Evolutionary conservation across 1,140 invertebrate genomes (phyloP).

Genomic region (Myzus persicae): DNA sequence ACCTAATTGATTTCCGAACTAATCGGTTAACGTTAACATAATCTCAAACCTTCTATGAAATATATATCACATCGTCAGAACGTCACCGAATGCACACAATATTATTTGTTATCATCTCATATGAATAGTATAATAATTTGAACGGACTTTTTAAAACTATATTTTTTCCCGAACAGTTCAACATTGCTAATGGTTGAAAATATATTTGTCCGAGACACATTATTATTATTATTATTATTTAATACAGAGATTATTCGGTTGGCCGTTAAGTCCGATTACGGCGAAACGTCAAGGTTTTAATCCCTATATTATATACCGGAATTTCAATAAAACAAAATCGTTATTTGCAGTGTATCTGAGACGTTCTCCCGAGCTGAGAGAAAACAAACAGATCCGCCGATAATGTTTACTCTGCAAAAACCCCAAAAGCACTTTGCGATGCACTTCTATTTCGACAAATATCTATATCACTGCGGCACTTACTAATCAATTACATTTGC

Average conservation of each 20-base stretch:
- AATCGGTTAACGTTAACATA: neutral
- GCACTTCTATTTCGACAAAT: neutral
- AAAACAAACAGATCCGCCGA: neutral
- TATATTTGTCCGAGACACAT: neutral
- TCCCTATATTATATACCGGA: neutral
- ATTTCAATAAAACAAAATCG: neutral
- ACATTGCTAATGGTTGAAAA: neutral
- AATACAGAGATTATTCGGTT: neutral
- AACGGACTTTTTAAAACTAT: neutral
- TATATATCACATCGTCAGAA: neutral
- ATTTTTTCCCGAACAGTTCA: neutral
- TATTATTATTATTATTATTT: neutral
- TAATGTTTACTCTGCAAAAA: neutral
- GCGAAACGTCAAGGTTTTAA: neutral
- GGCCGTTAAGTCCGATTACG: neutral
- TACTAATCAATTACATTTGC: too few relatives aligned
- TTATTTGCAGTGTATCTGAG: neutral
- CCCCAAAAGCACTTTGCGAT: neutral
- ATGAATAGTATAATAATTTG: neutral
- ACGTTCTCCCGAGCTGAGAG: neutral
- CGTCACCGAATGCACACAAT: neutral
- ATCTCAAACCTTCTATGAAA: neutral
- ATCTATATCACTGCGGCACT: neutral
- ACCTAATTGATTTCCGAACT: neutral
- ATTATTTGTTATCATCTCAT: neutral